phyloP scores from a whole-genome alignment of 2,797 vertebrate genomes.

The Micropoecilia bifurca region DNA sequence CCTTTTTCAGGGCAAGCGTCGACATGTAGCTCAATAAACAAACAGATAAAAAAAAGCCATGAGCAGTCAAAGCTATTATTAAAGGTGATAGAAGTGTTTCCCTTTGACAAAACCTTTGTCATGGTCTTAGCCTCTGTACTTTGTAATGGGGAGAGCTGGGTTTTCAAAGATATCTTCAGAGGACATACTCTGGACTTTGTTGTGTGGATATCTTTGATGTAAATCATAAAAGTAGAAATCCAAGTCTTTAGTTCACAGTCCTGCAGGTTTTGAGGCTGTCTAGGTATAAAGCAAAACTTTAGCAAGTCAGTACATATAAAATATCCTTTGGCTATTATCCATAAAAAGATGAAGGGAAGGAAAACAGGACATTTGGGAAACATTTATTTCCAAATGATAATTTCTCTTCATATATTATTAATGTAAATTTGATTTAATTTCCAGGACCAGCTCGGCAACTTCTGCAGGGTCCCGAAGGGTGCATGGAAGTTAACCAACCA shows the following conservation, averaged over 20 bases:
- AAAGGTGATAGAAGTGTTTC: slow-evolving; percentile 70
- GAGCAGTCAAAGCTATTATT: slow-evolving; percentile 74
- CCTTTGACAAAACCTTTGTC: slow-evolving; percentile 60
- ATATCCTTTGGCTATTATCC: background rate
- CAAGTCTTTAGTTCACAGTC: slow-evolving; percentile 22
- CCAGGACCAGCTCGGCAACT: too few relatives aligned
- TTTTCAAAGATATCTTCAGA: slow-evolving; percentile 61
- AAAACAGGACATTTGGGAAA: background rate
- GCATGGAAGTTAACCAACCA: too few relatives aligned
- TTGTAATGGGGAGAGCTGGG: slow-evolving; percentile 46
- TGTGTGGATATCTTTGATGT: slow-evolving; percentile 74
- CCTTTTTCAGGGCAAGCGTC: slow-evolving; percentile 66
- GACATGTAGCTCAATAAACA: slow-evolving; percentile 75
- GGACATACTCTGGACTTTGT: slow-evolving; percentile 61
- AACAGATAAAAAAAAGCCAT: slow-evolving; percentile 48
- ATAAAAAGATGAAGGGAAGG: background rate
- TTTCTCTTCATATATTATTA: background rate
- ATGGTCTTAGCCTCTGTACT: slow-evolving; percentile 43
- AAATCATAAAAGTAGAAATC: slow-evolving; percentile 66
- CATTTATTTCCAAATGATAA: background rate
- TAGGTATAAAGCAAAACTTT: slow-evolving; percentile 18
- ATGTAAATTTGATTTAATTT: background rate
- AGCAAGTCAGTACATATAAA: background rate
- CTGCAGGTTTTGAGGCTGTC: slow-evolving; percentile 30
- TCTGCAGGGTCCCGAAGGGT: too few relatives aligned